Conservation (phyloP, 2,888 invertebrate genomes). For the Phaedon cochleariae region DNA sequence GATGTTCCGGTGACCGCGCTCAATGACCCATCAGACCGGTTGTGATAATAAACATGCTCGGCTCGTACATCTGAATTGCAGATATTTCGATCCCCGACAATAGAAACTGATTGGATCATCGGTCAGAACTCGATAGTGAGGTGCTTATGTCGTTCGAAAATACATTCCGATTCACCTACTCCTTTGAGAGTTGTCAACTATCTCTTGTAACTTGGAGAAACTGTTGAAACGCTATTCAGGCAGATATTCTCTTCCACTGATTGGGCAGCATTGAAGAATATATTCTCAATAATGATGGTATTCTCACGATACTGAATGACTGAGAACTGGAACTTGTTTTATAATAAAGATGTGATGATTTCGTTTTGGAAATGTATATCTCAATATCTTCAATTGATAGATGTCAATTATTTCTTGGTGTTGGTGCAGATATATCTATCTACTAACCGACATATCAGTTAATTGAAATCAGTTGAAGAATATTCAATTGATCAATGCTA, state of each 20-base stretch:
- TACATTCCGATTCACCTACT: background rate
- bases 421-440: no score
- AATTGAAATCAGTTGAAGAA: no score
- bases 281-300: no score
- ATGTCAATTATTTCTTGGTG: no score
- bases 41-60: slow-evolving; percentile 43
- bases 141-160: background rate
- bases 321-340: no score
- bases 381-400: no score
- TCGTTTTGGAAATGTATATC: no score
- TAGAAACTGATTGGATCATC: background rate
- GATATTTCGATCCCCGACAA: slow-evolving; percentile 28
- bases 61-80: slow-evolving; percentile 34
- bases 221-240: background rate
- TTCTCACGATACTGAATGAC: no score
- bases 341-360: no score
- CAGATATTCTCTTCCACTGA: background rate
- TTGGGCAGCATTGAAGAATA: no score
- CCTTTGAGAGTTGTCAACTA: background rate
- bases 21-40: slow-evolving; percentile 43
- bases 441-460: no score
- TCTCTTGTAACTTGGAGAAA: background rate
- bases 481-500: no score
- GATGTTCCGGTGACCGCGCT: slow-evolving; percentile 47
- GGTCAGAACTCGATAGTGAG: background rate